These are phyloP conservation scores for Herpetotheres cachinnans DNA, from an alignment of 2,113 vertebrate genomes.

Conservation along the genomic window DNA sequence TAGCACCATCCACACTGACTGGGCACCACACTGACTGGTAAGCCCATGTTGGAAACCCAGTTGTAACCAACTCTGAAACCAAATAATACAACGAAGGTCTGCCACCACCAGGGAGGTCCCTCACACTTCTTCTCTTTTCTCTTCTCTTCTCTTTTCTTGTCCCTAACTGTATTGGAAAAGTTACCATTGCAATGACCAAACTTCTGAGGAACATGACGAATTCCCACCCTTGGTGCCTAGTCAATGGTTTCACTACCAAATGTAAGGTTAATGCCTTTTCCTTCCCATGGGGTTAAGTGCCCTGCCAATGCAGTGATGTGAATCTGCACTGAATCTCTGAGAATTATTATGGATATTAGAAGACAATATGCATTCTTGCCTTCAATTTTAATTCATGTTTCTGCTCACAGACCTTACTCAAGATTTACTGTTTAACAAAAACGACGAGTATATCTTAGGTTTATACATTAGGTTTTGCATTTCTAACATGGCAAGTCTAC, in stretches of 20 bases:
- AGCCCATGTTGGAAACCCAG: neutral
- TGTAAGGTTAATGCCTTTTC: rapidly evolving
- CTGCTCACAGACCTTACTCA: neutral
- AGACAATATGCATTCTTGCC: neutral
- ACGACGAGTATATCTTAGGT: neutral
- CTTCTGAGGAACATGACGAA: neutral
- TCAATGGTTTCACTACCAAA: neutral
- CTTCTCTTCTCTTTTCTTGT: neutral
- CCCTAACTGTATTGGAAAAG: neutral
- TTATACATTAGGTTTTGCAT: neutral
- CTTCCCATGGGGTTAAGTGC: neutral
- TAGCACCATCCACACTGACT: neutral
- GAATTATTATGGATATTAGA: neutral
- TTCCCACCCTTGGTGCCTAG: neutral
- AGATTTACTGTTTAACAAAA: neutral
- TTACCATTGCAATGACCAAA: neutral
- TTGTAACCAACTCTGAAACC: neutral
- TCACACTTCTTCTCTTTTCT: neutral
- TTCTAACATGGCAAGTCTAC: neutral
- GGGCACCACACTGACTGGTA: neutral
- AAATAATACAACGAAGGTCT: neutral
- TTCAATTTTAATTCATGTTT: neutral
- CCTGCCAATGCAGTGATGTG: neutral
- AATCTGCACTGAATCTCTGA: neutral
- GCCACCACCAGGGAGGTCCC: neutral